phyloP scores from a whole-genome alignment of 2,888 invertebrate species.

The Conchocele bisecta region DNA sequence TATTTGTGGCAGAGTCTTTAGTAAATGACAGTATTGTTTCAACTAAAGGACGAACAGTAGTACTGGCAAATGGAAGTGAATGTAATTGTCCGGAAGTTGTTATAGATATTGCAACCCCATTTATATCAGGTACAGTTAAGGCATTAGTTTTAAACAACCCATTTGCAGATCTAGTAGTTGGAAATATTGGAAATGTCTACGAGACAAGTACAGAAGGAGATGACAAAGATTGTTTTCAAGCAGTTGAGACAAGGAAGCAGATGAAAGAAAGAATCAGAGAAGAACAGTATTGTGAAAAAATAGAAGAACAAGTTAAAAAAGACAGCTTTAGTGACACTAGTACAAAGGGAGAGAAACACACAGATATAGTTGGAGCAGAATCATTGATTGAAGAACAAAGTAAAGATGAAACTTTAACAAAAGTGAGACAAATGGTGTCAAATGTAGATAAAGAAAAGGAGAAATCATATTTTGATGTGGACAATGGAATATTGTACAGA shows the following conservation, averaged over 20 bases:
- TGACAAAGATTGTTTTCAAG: not conserved
- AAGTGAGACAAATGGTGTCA: not conserved
- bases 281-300: not conserved
- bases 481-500: not conserved
- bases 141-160: not conserved
- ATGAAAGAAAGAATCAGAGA: not conserved
- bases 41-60: not conserved
- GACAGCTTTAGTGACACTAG: not conserved
- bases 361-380: not conserved
- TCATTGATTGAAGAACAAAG: not conserved
- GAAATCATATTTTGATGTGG: not conserved
- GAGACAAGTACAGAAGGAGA: no score
- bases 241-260: not conserved
- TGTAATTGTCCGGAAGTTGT: not conserved
- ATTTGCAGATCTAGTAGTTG: slow-evolving; percentile 7
- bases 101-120: slow-evolving; percentile 5
- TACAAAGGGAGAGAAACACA: not conserved
- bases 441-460: not conserved
- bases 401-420: not conserved
- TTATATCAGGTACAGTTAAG: not conserved
- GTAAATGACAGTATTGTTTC: not conserved
- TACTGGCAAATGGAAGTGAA: not conserved
- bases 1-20: not conserved
- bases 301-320: not conserved
- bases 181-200: not conserved